phyloP scores from a whole-genome alignment of 2,113 vertebrate genomes.

The Carlito syrichta region DNA sequence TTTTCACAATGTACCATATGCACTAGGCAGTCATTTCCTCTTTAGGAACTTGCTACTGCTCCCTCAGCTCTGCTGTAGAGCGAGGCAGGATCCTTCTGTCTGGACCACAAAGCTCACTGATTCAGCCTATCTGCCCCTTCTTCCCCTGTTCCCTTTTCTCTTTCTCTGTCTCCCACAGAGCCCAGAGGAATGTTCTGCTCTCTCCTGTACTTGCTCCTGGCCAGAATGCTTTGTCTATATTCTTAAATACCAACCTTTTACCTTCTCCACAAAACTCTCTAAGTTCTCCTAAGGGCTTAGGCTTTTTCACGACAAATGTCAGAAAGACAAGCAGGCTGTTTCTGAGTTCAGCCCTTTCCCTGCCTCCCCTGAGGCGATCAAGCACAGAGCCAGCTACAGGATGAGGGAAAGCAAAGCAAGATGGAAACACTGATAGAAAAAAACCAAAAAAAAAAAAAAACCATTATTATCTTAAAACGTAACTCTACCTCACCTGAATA shows the following conservation, averaged over 20 bases:
- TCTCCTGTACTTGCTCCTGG: background rate
- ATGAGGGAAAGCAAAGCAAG: background rate
- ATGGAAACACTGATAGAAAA: background rate
- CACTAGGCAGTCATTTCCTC: background rate
- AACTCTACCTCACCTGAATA: background rate
- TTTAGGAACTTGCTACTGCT: background rate
- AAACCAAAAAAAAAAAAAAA: no score
- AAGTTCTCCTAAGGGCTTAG: conserved; percentile 19
- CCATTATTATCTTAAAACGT: conserved; percentile 26
- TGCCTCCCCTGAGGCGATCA: conserved; percentile 2
- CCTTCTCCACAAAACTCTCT: conserved; percentile 28
- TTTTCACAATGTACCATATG: background rate
- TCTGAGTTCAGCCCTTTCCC: conserved; percentile 30
- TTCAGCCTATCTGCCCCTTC: background rate
- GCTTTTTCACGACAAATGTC: conserved; percentile 20
- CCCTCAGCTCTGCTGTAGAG: background rate
- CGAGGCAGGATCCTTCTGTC: background rate
- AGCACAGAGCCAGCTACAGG: background rate
- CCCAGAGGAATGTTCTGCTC: background rate
- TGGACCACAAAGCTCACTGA: background rate
- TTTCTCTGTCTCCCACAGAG: background rate
- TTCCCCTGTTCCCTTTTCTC: no score
- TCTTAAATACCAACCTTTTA: conserved; percentile 29
- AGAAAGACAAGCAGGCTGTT: conserved; percentile 39
- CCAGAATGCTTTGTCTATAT: conserved; percentile 26